These are phyloP conservation scores for Rosalia funebris DNA, from an alignment of 2,888 invertebrate species.

Conservation along the genomic window DNA sequence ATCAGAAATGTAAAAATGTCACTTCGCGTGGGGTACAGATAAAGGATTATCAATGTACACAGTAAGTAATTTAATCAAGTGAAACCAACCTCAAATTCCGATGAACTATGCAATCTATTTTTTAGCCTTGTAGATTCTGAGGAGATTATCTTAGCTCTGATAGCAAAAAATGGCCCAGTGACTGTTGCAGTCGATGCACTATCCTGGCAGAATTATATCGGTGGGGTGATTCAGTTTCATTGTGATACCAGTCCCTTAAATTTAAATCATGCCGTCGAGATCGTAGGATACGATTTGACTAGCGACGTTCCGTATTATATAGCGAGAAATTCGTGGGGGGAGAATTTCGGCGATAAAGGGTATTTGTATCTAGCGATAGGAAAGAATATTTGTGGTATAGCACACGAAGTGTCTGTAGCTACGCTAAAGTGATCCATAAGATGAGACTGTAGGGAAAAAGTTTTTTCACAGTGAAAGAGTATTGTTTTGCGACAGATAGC, in stretches of 20 bases:
- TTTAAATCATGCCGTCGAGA: slow-evolving; percentile 85
- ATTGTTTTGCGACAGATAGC: too few species aligned
- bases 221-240: slow-evolving; percentile 84
- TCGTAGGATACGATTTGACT: slow-evolving; percentile 83
- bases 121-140: slow-evolving; percentile 74
- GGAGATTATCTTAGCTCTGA: slow-evolving; percentile 68
- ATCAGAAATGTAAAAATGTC: slow-evolving; percentile 63
- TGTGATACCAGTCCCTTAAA: slow-evolving; percentile 71
- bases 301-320: slow-evolving; percentile 82
- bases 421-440: slow-evolving; percentile 60
- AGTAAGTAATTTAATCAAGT: too few species aligned
- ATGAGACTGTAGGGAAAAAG: too few species aligned
- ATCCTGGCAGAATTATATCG: slow-evolving; percentile 87
- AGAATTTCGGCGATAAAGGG: slow-evolving; percentile 78
- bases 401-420: slow-evolving; percentile 75
- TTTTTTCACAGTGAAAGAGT: too few species aligned
- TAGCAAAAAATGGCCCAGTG: slow-evolving; percentile 81
- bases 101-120: too few species aligned
- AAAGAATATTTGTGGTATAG: slow-evolving; percentile 80
- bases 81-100: too few species aligned
- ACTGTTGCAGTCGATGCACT: slow-evolving; percentile 84
- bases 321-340: slow-evolving; percentile 87
- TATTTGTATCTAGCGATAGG: slow-evolving; percentile 82
- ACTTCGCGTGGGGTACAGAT: slow-evolving; percentile 65
- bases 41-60: slow-evolving; percentile 71